Evolutionary conservation across 2,888 invertebrate species (phyloP), one percentile per base, ranked within the genome.

Genomic region (Alloscopus bannaensis): DNA sequence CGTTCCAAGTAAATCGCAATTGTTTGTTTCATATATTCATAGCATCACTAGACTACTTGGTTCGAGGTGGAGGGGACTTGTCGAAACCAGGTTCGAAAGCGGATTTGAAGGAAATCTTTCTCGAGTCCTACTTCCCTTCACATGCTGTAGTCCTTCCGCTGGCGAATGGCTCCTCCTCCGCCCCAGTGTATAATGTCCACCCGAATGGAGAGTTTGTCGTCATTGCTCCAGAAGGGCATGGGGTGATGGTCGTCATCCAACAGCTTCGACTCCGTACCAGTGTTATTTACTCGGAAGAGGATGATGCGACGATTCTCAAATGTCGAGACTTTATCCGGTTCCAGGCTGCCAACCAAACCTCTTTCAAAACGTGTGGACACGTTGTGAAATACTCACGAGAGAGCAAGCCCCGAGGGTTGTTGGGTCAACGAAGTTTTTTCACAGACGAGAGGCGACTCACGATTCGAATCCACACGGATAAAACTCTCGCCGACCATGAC

Each of bases 161-260:
- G 16, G 28, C 81, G 3, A 81, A 81, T 29, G 66, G 73, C 18
- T 77, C 81, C 13, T 71, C 72, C 2, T 55, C 71, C 13, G 76
- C 70, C 4, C 65, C 50, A 45, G 76, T 71, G 22, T 81, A 76
- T 28, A 55, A 40, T 6, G 55, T 77, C 11, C 71, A 81, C 62
- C 76, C 76, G 0, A 57, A 65, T 20, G 81, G 81, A 16, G 81
- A 76, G 20, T 81, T 81, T 59, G 16, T 66, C 22, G 62, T 77
- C 1, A 50, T 52, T 26, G 76, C 77, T 13, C 81, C 81, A 2
- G 47, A 65, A 20, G 71, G 65, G 1, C 68, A 70, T 31, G 83
- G 83, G 42, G 64, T 83, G 22, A 81, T 83, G 81, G 83, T 78
- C 8, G 79, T 83, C 16, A 69, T 83, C 36, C 83, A 83, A 31